Evolutionary conservation across 2,888 invertebrate species (phyloP).

Genomic region (Pinctada fucata): DNA sequence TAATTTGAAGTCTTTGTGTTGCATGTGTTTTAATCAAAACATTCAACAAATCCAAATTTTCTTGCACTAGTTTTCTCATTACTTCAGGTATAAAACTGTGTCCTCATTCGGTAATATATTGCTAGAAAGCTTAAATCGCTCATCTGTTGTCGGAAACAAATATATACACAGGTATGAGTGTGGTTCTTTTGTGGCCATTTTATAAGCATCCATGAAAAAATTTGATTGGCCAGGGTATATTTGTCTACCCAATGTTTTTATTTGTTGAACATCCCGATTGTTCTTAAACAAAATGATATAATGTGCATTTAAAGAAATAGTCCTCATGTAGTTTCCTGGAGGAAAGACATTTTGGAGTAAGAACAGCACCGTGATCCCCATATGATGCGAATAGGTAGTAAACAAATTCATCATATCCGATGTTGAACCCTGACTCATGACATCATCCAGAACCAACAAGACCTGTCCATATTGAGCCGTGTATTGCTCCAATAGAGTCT

Average conservation of each 20-base stretch:
- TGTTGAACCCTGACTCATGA: conserved; percentile 24
- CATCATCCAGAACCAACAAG: conserved; percentile 37
- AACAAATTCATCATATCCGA: conserved; percentile 33
- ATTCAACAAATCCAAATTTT: conserved; percentile 29
- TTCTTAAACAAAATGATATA: conserved; percentile 42
- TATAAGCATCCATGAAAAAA: conserved; percentile 44
- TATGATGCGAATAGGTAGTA: conserved; percentile 38
- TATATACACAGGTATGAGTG: conserved; percentile 35
- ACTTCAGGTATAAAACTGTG: conserved; percentile 31
- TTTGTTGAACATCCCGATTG: conserved; percentile 39
- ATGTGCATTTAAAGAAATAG: conserved; percentile 34
- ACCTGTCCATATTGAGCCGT: conserved; percentile 17
- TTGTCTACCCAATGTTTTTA: conserved; percentile 42
- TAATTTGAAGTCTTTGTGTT: conserved; percentile 24
- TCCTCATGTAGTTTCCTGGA: conserved; percentile 26
- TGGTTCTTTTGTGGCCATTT: conserved; percentile 26
- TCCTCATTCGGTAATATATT: conserved; percentile 38
- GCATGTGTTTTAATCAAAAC: conserved; percentile 27
- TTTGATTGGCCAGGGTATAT: conserved; percentile 39
- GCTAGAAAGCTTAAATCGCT: conserved; percentile 30
- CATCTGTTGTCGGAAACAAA: conserved; percentile 33
- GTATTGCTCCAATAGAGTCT: conserved; percentile 28
- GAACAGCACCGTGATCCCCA: conserved; percentile 21
- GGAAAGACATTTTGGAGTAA: conserved; percentile 33
- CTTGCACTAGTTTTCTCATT: conserved; percentile 5